phyloP scores from a whole-genome alignment of 2,888 invertebrate genomes.

The Eupithecia dodoneata region DNA sequence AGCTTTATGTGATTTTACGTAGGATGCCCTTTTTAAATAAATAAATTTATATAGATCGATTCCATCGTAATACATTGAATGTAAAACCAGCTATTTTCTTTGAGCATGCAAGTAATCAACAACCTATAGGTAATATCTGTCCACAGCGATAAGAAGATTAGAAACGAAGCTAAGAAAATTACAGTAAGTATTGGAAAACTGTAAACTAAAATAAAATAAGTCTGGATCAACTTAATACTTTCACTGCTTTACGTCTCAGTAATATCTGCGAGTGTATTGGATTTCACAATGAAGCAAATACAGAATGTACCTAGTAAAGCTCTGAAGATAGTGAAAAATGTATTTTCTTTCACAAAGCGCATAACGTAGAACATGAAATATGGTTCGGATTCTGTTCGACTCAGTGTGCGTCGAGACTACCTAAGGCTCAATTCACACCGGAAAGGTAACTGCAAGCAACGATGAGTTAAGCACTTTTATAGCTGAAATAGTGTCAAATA shows the following conservation, averaged over 20 bases:
- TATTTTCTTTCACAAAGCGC: slow-evolving; percentile 83
- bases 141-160: background rate
- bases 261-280: slow-evolving; percentile 19
- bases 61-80: background rate
- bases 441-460: background rate
- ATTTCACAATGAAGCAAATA: slow-evolving; percentile 61
- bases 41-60: background rate
- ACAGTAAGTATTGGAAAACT: background rate
- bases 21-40: too few species aligned
- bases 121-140: background rate
- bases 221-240: background rate
- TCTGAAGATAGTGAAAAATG: slow-evolving; percentile 81
- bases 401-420: slow-evolving; percentile 74
- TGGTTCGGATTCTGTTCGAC: slow-evolving; percentile 78
- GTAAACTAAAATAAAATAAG: slow-evolving; percentile 3
- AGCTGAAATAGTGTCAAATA: background rate
- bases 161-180: background rate
- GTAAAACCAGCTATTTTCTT: background rate
- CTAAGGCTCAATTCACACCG: slow-evolving; percentile 30
- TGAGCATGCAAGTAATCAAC: background rate
- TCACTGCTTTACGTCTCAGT: slow-evolving; percentile 5
- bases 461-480: background rate
- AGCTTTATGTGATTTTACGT: too few species aligned
- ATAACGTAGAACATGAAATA: slow-evolving; percentile 82
- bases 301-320: slow-evolving; percentile 54